A percentile compares a stretch with the other conserved stretches of the same genome.
These are phyloP conservation scores for Prostheceraeus crozeri DNA, from an alignment of 2,888 invertebrate genomes.

Conservation along the genomic window DNA sequence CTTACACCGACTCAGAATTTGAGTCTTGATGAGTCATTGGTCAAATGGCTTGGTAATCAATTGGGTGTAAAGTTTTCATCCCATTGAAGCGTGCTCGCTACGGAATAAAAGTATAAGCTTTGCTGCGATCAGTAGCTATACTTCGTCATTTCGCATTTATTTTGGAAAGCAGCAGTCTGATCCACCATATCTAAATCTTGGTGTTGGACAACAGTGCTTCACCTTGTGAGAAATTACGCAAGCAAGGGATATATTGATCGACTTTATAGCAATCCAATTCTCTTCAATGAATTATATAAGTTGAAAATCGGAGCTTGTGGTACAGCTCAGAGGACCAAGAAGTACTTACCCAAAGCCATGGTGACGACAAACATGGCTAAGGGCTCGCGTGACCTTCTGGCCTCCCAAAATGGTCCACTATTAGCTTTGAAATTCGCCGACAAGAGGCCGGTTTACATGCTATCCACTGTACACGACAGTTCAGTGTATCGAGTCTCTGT, in stretches of 20 bases:
- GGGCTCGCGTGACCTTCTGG: not conserved
- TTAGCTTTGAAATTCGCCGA: constrained; percentile 5
- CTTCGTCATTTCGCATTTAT: not conserved
- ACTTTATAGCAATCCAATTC: constrained; percentile 15
- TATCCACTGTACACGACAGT: constrained; percentile 10
- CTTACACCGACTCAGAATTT: no score
- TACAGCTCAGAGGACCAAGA: constrained; percentile 2
- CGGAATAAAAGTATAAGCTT: constrained; percentile 20
- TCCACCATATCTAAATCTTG: not conserved
- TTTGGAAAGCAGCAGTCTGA: constrained; percentile 19
- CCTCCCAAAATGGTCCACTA: not conserved
- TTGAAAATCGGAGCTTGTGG: constrained; percentile 11
- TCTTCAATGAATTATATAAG: constrained; percentile 12
- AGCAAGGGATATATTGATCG: constrained; percentile 22
- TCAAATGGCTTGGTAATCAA: no score
- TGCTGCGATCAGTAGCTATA: constrained; percentile 8
- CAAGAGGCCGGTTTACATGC: constrained; percentile 22
- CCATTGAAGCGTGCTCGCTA: constrained; percentile 18
- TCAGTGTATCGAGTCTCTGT: constrained; percentile 1
- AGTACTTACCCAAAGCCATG: constrained; percentile 11
- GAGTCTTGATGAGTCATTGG: no score
- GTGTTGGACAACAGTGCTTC: not conserved
- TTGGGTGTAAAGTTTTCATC: constrained; percentile 21
- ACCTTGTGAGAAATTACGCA: not conserved
- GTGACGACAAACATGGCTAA: constrained; percentile 4